These are phyloP conservation scores for Philotrypesis tridentata DNA, from an alignment of 1,140 invertebrate genomes.

Conservation along the genomic window DNA sequence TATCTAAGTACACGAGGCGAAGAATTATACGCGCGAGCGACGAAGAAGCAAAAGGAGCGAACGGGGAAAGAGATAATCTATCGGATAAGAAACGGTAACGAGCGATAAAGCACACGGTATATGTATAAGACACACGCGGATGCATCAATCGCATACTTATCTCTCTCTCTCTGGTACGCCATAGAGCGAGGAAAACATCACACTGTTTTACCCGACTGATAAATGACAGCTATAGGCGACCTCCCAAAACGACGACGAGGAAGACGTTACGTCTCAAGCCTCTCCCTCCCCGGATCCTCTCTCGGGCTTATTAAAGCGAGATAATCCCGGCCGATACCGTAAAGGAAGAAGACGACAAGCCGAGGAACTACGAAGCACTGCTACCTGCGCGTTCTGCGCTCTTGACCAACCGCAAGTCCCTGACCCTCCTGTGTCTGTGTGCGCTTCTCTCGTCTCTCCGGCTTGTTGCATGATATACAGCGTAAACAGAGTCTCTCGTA, in stretches of 20 bases:
- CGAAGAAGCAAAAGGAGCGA: no score
- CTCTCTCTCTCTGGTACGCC: neutral
- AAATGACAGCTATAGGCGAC: neutral
- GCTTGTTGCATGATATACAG: no score
- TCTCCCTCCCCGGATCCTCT: constrained; percentile 24
- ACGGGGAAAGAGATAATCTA: no score
- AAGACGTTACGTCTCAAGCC: neutral
- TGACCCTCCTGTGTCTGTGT: constrained; percentile 28
- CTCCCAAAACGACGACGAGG: neutral
- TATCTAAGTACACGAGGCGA: no score
- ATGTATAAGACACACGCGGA: neutral
- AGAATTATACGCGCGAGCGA: no score
- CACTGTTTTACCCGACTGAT: neutral
- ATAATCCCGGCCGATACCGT: constrained; percentile 19
- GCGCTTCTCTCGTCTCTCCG: neutral
- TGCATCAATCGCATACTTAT: neutral
- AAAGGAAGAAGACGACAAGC: constrained; percentile 42
- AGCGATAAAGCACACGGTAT: neutral
- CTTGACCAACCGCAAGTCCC: constrained; percentile 37
- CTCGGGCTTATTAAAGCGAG: constrained; percentile 35
- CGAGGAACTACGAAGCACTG: no score
- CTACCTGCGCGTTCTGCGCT: constrained; percentile 29
- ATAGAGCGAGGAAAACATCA: neutral
- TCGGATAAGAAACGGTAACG: neutral
- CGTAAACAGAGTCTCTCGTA: no score